These are phyloP conservation scores for Palythoa grandiflora DNA, from an alignment of 92 coral and sea anemone genomes.

Conservation along the genomic window DNA sequence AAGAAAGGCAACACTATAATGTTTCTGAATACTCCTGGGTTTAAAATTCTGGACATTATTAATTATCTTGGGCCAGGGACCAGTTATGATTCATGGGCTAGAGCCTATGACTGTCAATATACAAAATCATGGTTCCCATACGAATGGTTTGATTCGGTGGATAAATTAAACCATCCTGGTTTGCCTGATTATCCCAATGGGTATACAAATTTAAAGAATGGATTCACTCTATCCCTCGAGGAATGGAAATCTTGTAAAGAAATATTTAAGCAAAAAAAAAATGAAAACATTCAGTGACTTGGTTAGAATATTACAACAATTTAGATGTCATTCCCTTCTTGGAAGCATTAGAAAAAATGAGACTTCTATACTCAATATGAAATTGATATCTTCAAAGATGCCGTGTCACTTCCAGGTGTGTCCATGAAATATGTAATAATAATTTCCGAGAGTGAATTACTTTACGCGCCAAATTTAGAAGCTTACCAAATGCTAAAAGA, in stretches of 20 bases:
- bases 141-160: background rate
- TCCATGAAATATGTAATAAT: background rate
- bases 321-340: background rate
- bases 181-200: background rate
- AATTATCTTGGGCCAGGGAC: constrained; percentile 10
- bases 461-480: background rate
- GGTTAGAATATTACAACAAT: background rate
- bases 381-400: constrained; percentile 1
- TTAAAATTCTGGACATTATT: background rate
- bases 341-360: background rate
- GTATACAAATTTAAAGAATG: no score
- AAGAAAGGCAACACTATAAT: constrained; percentile 16
- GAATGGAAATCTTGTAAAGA: background rate
- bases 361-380: background rate
- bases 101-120: background rate
- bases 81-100: background rate
- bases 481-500: background rate
- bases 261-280: background rate
- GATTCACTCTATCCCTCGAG: background rate
- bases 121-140: background rate
- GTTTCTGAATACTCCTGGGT: background rate
- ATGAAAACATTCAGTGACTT: background rate
- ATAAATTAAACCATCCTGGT: background rate
- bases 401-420: background rate
- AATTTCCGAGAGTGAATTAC: background rate